A percentile compares a stretch with the other conserved stretches of the same genome.
Conservation (phyloP, 30 jellyfish, hydroid and myxozoan species). For the Cassiopea andromeda region DNA sequence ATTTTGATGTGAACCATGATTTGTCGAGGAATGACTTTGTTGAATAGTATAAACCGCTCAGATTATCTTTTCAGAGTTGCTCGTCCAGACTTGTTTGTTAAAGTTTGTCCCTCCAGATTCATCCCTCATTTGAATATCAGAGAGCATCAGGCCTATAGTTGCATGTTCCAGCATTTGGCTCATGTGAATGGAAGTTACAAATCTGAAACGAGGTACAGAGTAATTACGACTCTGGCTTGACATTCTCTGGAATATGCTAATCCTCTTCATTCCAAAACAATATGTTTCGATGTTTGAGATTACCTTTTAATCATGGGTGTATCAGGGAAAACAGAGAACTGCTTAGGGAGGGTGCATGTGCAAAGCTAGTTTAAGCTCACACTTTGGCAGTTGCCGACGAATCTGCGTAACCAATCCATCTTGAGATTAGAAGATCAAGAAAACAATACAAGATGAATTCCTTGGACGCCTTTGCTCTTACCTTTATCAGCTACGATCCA, state of each 20-base stretch:
- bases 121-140: too few relatives aligned
- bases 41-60: too few relatives aligned
- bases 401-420: slow-evolving; percentile 27
- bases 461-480: slow-evolving; percentile 43
- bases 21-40: too few relatives aligned
- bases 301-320: slow-evolving; percentile 4
- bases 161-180: not conserved
- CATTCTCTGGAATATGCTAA: not conserved
- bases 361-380: slow-evolving; percentile 25
- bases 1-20: too few relatives aligned
- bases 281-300: slow-evolving; percentile 17
- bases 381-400: slow-evolving; percentile 41
- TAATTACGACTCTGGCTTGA: not conserved
- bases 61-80: too few relatives aligned
- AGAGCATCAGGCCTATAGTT: too few relatives aligned
- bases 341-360: slow-evolving; percentile 18
- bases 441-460: slow-evolving; percentile 26
- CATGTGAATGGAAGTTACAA: not conserved
- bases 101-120: too few relatives aligned
- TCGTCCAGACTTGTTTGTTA: too few relatives aligned
- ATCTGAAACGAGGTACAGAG: not conserved
- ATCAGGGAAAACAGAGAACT: not conserved
- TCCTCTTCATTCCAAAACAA: slow-evolving; percentile 3
- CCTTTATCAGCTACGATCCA: slow-evolving; percentile 40
- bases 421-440: slow-evolving; percentile 28